These are phyloP conservation scores for Caenorhabditis sulstoni DNA, from an alignment of 2,888 invertebrate species.

Conservation along the genomic window DNA sequence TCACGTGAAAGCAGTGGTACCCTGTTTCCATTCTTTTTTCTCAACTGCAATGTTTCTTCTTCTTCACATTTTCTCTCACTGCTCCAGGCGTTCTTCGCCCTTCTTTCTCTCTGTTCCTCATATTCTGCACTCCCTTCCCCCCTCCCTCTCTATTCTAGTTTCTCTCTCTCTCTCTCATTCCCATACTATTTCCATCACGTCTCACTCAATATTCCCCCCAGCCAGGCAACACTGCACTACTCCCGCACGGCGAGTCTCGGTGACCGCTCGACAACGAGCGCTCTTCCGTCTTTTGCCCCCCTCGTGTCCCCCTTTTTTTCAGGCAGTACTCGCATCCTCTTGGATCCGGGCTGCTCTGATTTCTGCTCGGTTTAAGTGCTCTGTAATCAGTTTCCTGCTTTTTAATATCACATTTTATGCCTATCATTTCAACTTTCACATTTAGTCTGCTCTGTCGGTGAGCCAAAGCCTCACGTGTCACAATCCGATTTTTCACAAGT, in stretches of 20 bases:
- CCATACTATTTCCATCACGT: no score
- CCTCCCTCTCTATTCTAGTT: background rate
- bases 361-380: background rate
- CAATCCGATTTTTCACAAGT: background rate
- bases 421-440: background rate
- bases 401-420: background rate
- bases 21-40: no score
- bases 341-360: background rate
- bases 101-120: no score
- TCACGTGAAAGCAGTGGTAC: no score
- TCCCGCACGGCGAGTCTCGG: conserved; percentile 3
- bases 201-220: background rate
- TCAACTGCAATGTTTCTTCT: no score
- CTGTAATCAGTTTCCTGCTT: no score
- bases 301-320: no score
- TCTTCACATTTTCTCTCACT: no score
- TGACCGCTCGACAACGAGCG: conserved; percentile 5
- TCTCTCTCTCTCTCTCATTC: conserved; percentile 12
- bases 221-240: background rate
- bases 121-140: no score
- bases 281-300: conserved; percentile 4
- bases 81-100: no score
- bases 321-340: conserved; percentile 39
- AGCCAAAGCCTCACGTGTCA: background rate
- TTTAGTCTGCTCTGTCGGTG: background rate